Percentiles rank a stretch among this genome's conserved stretches.
Evolutionary conservation across 2,113 vertebrate species (phyloP).

Genomic region (Oreochromis niloticus): DNA sequence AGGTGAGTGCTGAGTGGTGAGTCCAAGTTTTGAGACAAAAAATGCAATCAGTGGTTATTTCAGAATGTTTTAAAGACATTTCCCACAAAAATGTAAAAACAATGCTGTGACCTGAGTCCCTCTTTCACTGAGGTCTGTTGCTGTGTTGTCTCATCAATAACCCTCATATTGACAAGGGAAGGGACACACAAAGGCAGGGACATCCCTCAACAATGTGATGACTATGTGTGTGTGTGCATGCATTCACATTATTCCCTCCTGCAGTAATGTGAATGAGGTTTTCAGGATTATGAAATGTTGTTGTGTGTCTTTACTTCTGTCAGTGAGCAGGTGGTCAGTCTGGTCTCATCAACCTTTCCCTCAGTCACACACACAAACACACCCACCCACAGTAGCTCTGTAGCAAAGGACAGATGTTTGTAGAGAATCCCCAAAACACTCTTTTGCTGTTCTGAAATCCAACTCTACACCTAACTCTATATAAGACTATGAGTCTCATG

Average conservation of each 20-base stretch:
- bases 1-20: background rate
- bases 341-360: constrained; percentile 16
- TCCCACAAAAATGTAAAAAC: background rate
- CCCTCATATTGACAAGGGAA: constrained; percentile 36
- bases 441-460: background rate
- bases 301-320: constrained; percentile 20
- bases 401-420: constrained; percentile 2
- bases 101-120: background rate
- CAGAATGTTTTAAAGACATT: background rate
- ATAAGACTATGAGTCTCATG: background rate
- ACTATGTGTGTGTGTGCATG: background rate
- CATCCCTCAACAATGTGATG: constrained; percentile 8
- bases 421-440: background rate
- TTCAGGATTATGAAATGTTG: background rate
- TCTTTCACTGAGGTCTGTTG: constrained; percentile 22
- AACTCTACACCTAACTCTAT: background rate
- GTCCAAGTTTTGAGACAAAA: background rate
- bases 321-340: constrained; percentile 44
- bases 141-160: constrained; percentile 56
- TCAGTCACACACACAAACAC: background rate
- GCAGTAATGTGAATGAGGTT: background rate
- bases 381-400: background rate
- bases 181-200: background rate
- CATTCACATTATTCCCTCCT: background rate
- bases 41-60: background rate